Conservation (phyloP, 1,140 invertebrate genomes). For the Trichonephila clavata region DNA sequence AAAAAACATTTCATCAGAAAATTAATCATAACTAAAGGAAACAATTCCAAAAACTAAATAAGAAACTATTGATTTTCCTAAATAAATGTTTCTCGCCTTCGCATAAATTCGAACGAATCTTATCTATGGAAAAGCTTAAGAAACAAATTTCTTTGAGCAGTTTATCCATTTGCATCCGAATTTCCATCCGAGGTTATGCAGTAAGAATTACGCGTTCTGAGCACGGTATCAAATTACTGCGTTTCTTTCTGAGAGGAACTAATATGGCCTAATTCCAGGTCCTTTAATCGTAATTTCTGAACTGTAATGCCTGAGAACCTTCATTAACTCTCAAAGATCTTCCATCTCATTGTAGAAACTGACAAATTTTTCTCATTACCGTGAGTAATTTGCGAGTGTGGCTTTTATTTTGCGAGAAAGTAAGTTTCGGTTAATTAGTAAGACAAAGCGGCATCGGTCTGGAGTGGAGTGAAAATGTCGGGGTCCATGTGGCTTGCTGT, state of each 20-base stretch:
- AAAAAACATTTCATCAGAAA: no score
- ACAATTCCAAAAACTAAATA: not conserved
- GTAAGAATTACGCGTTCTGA: constrained; percentile 32
- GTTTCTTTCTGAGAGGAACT: constrained; percentile 61
- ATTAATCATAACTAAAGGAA: not conserved
- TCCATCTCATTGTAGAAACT: constrained; percentile 73
- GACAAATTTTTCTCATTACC: constrained; percentile 77
- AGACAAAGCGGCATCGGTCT: constrained; percentile 67
- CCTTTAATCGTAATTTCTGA: constrained; percentile 76
- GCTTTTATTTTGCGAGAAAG: constrained; percentile 76
- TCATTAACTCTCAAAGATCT: constrained; percentile 75
- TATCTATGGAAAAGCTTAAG: constrained; percentile 17
- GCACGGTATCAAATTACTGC: constrained; percentile 52
- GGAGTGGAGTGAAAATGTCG: constrained; percentile 44
- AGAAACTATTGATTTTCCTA: not conserved
- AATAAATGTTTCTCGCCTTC: not conserved
- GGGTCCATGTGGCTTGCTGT: constrained; percentile 45
- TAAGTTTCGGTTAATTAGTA: constrained; percentile 77
- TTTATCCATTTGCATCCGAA: constrained; percentile 33
- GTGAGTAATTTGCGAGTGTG: constrained; percentile 74
- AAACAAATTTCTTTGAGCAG: constrained; percentile 16
- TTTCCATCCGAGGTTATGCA: constrained; percentile 30
- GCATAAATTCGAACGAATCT: not conserved
- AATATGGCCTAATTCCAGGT: constrained; percentile 74
- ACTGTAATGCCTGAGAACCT: constrained; percentile 59